Evolutionary conservation across 2,888 invertebrate genomes (phyloP), one percentile per base, ranked within the genome.

Genomic region (Temnothorax unifasciatus): DNA sequence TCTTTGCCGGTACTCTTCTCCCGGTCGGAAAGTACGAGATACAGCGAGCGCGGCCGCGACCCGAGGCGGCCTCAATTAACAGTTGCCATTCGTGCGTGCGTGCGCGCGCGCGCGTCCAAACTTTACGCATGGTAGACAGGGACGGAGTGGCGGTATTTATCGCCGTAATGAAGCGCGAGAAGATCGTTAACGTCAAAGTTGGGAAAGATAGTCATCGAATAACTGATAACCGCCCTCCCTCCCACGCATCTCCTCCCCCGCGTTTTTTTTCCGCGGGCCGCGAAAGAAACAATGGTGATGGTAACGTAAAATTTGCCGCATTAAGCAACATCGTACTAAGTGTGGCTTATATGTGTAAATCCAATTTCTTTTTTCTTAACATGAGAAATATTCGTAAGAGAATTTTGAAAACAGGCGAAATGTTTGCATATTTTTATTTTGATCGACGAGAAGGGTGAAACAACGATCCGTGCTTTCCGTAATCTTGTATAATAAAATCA

Each of bases 131-230:
- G 41, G 21, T 1, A 52, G 25, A 41, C 18, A 11, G 18, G 38
- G 41, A 15, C 3, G 44, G 29, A 38, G 47, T 34, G 44, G 57
- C 41, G 38, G 34, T 83, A 83, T 85, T 85, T 83, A 85, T 85
- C 69, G 83, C 68, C 68, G 52, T 83, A 83, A 75, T 71, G 75
- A 76, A 83, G 73, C 66, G 57, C 59, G 54, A 68, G 54, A 57
- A 69, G 69, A 44, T 79, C 69, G 79, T 69, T 79, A 69, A 79
- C 57, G 79, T 69, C 69, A 79, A 79, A 79, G 69, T 69, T 69
- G 79, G 50, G 5, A 54, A 29, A 66, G 81, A 85, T 76, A 71
- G 76, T 85, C 83, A 85, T 85, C 76, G 76, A 71, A 64, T 85
- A 85, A 64, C 76, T 82, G 71, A 85, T 85, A 83, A 83, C 69